Percentiles rank a stretch among this genome's conserved stretches.
These are phyloP conservation scores for Melanotaenia trifasciata DNA, from an alignment of 2,797 vertebrate species.

Conservation along the genomic window DNA sequence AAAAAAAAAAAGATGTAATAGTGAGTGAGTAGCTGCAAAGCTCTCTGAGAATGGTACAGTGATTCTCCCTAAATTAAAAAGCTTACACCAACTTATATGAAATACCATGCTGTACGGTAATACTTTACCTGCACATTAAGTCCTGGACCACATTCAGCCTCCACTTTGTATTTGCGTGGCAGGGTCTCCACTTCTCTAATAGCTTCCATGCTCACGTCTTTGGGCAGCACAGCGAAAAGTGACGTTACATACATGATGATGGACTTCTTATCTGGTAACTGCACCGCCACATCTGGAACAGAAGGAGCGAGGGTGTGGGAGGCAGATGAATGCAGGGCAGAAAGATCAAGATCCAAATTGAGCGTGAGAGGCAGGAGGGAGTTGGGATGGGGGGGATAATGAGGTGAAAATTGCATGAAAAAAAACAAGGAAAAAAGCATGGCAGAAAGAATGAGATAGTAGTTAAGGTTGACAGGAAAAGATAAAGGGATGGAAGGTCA, in stretches of 20 bases:
- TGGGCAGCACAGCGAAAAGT: constrained; percentile 96
- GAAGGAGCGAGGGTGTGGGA: neutral
- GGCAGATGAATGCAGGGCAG: neutral
- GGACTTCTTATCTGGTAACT: constrained; percentile 97
- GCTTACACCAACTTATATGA: neutral
- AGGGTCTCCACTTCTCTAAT: constrained; percentile 96
- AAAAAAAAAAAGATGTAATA: constrained; percentile 16
- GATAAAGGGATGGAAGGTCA: constrained; percentile 18
- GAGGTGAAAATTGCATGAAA: constrained; percentile 23
- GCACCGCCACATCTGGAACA: constrained; percentile 92
- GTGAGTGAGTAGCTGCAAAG: constrained; percentile 3
- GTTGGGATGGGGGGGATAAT: neutral
- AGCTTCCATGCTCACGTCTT: constrained; percentile 95
- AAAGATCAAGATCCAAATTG: constrained; percentile 4
- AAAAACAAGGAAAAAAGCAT: constrained; percentile 10
- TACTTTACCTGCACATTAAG: constrained; percentile 79
- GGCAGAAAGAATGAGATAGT: constrained; percentile 24
- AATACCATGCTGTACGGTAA: constrained; percentile 2
- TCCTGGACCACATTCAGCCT: constrained; percentile 81
- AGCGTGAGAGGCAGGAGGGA: neutral
- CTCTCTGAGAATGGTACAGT: neutral
- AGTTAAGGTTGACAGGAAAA: constrained; percentile 24
- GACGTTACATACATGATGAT: constrained; percentile 99
- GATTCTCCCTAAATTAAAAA: constrained; percentile 1
- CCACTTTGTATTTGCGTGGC: constrained; percentile 91